A percentile compares a stretch with the other conserved stretches of the same genome.
phyloP scores from a whole-genome alignment of 1,140 invertebrate genomes.

The Drosophila rhopaloa region DNA sequence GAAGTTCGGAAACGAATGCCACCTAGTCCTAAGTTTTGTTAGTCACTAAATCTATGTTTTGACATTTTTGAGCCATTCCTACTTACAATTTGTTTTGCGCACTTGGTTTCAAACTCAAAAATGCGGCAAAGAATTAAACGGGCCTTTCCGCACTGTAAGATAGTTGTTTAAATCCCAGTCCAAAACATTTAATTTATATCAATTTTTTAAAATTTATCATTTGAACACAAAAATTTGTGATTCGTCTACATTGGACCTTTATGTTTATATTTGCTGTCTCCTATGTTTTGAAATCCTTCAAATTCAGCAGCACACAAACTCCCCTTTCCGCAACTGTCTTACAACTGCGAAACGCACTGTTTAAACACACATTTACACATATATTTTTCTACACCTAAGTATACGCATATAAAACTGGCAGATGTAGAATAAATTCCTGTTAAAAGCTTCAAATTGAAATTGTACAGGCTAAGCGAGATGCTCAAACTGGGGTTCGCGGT shows the following conservation, averaged over 20 bases:
- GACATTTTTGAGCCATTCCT: constrained; percentile 65
- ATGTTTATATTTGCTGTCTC: not conserved
- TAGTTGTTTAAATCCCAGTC: not conserved
- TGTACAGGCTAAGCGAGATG: constrained; percentile 11
- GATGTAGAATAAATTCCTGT: constrained; percentile 70
- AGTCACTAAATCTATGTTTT: constrained; percentile 43
- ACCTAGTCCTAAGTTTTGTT: constrained; percentile 64
- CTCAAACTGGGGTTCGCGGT: constrained; percentile 20
- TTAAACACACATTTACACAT: constrained; percentile 23
- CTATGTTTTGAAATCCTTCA: not conserved
- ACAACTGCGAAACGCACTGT: constrained; percentile 27
- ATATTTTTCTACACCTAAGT: constrained; percentile 38
- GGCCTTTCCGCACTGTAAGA: not conserved
- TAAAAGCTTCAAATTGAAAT: constrained; percentile 45
- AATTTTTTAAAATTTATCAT: too few relatives aligned
- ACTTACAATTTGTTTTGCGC: constrained; percentile 71
- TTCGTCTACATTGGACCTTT: not conserved
- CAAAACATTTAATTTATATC: not conserved
- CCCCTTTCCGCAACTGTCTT: constrained; percentile 37
- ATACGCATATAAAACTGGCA: constrained; percentile 39
- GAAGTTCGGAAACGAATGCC: constrained; percentile 30
- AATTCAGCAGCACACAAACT: constrained; percentile 14
- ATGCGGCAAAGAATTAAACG: constrained; percentile 4
- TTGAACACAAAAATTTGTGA: not conserved
- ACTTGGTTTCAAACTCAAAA: constrained; percentile 55